Evolutionary conservation across 2,113 vertebrate species (phyloP), one percentile per base, ranked within the genome.

Genomic region (Micronycteris hirsuta): DNA sequence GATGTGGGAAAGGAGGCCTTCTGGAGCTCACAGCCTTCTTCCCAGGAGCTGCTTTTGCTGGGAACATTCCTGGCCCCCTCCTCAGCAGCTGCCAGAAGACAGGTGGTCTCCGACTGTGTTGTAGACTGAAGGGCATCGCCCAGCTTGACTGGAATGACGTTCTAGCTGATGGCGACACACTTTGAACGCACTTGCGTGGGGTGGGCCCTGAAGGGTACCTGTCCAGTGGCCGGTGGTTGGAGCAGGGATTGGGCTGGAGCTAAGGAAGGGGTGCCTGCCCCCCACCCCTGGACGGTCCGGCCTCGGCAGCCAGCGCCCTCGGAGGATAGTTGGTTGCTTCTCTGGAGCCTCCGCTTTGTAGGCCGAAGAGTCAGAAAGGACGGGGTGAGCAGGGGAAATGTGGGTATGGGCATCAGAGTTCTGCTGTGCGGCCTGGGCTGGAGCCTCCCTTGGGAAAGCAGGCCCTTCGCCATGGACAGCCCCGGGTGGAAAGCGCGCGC

Each of bases 1-100:
- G 65, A 68, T 77, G 38, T 73, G 73, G 65, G 63, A 38, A 73
- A n/a, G 61, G 67, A 54, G 58, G 54, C 85, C 26, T 82, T 82
- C 81, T 33, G 81, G 87, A 33, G 81, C 52, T 68, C 85, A 92
- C n/a, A 13, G 11, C 26, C 17, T 65, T 22, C 47, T 61, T 81
- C 85, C 81, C 61, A 45, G 65, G 82, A 93, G 36, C 77, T 49
- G 61, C 31, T 45, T 90, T 76, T 78, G 68, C 84, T 92, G 33
- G n/a, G 73, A 87, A 91, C 67, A 33, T 88, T 89, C 92, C 78
- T 80, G 94, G 80, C 43, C 73, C 83, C 77, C 74, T 80, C 86
- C 84, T 89, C n/a, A n/a, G 58, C 5, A 5, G 49, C 49, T 78
- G n/a, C 82, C 41, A n/a, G 70, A 81, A 91, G 93, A 86, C 41